Evolutionary conservation across 2,888 invertebrate species (phyloP), one percentile per base, ranked within the genome.

Genomic region (Junonia oenone): DNA sequence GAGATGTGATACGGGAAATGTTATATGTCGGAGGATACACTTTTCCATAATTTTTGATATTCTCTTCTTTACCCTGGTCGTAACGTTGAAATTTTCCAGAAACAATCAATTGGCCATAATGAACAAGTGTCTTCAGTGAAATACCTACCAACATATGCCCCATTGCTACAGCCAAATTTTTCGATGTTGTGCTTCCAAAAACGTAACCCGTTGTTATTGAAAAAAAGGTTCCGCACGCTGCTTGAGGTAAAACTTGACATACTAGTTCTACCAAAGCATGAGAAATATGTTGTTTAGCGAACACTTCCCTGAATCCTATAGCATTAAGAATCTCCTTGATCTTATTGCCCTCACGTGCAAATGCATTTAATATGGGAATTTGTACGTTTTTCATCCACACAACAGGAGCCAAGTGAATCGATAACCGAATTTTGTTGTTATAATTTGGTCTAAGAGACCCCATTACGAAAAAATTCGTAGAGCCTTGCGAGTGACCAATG

Each of bases 401-500:
- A 0, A 93, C 82, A 0, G 93, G 93, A 8, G 91, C 92, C 35
- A 93, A 71, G 13, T 88, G 86, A 51, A 91, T 81, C 52, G 89
- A 82, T 0, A 89, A 75, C 17, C 78, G 77, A 11, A 93, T 77
- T 73, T 92, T 92, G 0, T 76, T 66, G 66, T 93, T 92, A 67
- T 92, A 92, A 50, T 91, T 89, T 0, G 92, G 91, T 40, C 70
- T 72, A 43, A 78, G 73, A 0, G 91, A 83, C 1, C 92, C 83
- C 0, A 91, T n/a, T n/a, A n/a, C 89, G 62, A 83, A 92, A 64
- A 91, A 92, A n/a, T 75, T 66, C 0, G 92, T 91, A 0, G 91
- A 91, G 6, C 95, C 95, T 69, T 90, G 87, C 0, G 94, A 95
- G 72, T 95, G 94, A 0, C 94, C 95, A 6, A 93, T 75, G 68